Percentiles rank a stretch among this genome's conserved stretches.
These are phyloP conservation scores for Morus bassanus DNA, from an alignment of 2,797 vertebrate genomes.

Conservation along the genomic window DNA sequence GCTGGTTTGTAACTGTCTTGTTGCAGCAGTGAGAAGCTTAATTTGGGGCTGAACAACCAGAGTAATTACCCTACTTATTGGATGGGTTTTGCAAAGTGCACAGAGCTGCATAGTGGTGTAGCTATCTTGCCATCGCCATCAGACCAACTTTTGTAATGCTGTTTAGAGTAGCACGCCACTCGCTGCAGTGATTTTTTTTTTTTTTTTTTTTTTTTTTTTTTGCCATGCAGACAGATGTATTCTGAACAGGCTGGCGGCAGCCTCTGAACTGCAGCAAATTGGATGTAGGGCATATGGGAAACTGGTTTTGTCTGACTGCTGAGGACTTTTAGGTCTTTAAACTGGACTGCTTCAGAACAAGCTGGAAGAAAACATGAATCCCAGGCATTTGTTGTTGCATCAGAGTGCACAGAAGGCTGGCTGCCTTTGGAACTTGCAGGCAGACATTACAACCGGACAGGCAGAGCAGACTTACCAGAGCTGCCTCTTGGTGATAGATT, in stretches of 20 bases:
- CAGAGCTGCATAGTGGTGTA: rapidly evolving
- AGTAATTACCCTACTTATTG: neutral
- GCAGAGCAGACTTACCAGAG: neutral
- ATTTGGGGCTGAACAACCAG: neutral
- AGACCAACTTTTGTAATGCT: neutral
- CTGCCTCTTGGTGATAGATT: neutral
- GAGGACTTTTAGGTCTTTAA: neutral
- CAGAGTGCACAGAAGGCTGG: neutral
- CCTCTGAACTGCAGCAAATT: neutral
- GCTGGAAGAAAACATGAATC: neutral
- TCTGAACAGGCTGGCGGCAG: neutral
- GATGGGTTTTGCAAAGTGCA: neutral
- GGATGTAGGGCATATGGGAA: neutral
- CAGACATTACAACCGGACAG: neutral
- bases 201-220: neutral
- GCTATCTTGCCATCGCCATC: neutral
- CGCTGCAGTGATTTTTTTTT: neutral
- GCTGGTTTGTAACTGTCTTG: neutral
- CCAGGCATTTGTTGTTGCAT: neutral
- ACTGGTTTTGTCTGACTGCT: neutral
- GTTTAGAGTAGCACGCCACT: neutral
- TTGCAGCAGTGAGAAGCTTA: neutral
- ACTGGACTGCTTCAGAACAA: neutral
- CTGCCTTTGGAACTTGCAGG: neutral
- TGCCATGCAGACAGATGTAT: neutral